Percentiles rank a stretch among this genome's conserved stretches.
phyloP scores from a whole-genome alignment of 2,113 vertebrate genomes.

The Gopherus evgoodei region DNA sequence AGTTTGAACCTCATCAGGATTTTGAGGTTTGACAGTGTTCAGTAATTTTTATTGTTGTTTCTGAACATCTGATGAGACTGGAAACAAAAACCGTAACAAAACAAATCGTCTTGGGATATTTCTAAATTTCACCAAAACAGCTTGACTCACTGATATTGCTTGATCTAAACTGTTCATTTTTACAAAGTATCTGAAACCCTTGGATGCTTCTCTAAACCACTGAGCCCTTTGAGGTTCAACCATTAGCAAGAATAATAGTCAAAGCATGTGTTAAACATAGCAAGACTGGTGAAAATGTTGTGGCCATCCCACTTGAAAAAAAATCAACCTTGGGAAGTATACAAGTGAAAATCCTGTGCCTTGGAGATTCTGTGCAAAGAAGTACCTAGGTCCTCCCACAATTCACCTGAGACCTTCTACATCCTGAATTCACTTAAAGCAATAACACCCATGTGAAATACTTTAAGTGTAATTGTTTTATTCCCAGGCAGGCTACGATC shows the following conservation, averaged over 20 bases:
- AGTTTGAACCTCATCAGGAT: conserved; percentile 55
- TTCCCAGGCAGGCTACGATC: conserved; percentile 68
- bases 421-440: conserved; percentile 37
- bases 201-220: conserved; percentile 21
- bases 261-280: conserved; percentile 70
- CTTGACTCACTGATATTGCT: fast-evolving
- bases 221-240: conserved; percentile 56
- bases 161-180: fast-evolving
- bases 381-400: conserved; percentile 21
- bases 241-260: conserved; percentile 66
- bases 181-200: not conserved
- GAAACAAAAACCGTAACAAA: conserved; percentile 26
- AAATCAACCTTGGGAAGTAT: conserved; percentile 17
- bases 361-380: not conserved
- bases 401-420: conserved; percentile 18
- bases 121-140: not conserved
- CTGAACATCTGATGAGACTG: not conserved
- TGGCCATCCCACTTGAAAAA: conserved; percentile 67
- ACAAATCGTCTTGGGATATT: not conserved
- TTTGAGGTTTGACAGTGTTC: conserved; percentile 31
- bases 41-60: conserved; percentile 1
- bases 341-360: conserved; percentile 50
- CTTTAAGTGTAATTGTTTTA: not conserved
- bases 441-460: conserved; percentile 28
- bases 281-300: conserved; percentile 54